Evolutionary conservation across 1,140 invertebrate species (phyloP).

Genomic region (Drosophila pseudoananassae): DNA sequence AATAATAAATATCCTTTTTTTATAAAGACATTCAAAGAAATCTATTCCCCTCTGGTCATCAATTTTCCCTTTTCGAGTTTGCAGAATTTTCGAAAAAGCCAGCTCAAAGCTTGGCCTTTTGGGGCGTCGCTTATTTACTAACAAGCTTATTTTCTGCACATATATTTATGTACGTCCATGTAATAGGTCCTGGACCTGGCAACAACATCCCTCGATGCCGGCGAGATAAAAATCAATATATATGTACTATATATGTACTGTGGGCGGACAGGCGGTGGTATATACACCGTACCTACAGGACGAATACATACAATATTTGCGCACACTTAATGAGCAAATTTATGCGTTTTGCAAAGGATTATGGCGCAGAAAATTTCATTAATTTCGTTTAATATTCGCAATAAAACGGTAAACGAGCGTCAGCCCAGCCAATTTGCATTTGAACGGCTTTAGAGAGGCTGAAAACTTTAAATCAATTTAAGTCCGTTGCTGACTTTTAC

Average conservation of each 20-base stretch:
- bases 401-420: slow-evolving; percentile 60
- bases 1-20: too few species aligned
- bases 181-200: slow-evolving; percentile 41
- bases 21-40: too few species aligned
- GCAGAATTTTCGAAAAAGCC: slow-evolving; percentile 57
- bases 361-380: slow-evolving; percentile 81
- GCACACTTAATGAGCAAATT: slow-evolving; percentile 75
- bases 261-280: slow-evolving; percentile 27
- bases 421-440: slow-evolving; percentile 65
- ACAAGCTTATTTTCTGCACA: slow-evolving; percentile 53
- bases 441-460: slow-evolving; percentile 23
- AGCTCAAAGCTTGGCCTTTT: slow-evolving; percentile 57
- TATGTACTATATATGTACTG: slow-evolving; percentile 36
- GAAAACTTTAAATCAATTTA: slow-evolving; percentile 73
- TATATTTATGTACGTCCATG: slow-evolving; percentile 20
- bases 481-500: slow-evolving; percentile 25
- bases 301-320: slow-evolving; percentile 59
- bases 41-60: not conserved
- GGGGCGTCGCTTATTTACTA: slow-evolving; percentile 63
- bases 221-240: slow-evolving; percentile 78
- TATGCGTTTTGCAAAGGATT: slow-evolving; percentile 82
- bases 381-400: slow-evolving; percentile 81
- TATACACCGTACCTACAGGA: slow-evolving; percentile 15
- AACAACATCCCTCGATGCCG: slow-evolving; percentile 72
- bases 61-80: slow-evolving; percentile 31